A percentile compares a stretch with the other conserved stretches of the same genome.
phyloP scores from a whole-genome alignment of 2,797 vertebrate genomes.

The Rhynchotus rufescens region DNA sequence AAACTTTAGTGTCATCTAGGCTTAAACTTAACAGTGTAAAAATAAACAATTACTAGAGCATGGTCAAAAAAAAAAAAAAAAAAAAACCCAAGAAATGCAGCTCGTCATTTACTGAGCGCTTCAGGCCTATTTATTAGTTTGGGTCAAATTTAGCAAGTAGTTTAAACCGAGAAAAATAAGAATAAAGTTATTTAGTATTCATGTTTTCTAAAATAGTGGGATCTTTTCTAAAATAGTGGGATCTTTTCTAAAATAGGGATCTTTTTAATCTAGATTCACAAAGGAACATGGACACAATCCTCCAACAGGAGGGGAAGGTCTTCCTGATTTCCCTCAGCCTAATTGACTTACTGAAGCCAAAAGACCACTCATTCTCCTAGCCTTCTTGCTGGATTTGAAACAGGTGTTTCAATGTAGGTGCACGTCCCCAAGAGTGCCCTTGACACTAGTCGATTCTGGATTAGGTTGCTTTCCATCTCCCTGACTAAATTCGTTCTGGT shows the following conservation, averaged over 20 bases:
- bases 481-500: not conserved
- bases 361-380: rapidly evolving
- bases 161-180: not conserved
- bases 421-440: not conserved
- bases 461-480: not conserved
- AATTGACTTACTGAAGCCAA: not conserved
- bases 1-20: not conserved
- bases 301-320: not conserved
- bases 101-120: not conserved
- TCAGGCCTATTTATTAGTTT: not conserved
- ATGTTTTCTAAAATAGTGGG: not conserved
- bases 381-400: not conserved
- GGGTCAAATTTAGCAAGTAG: not conserved
- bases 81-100: no score
- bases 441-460: not conserved
- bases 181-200: not conserved
- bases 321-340: not conserved
- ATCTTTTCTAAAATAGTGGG: no score
- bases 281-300: not conserved
- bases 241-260: not conserved
- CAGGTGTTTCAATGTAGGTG: not conserved
- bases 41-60: not conserved
- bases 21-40: not conserved
- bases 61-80: not conserved
- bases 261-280: rapidly evolving